Percentiles rank a stretch among this genome's conserved stretches.
Conservation (phyloP, 2,888 invertebrate genomes). For the Hedya salicella region DNA sequence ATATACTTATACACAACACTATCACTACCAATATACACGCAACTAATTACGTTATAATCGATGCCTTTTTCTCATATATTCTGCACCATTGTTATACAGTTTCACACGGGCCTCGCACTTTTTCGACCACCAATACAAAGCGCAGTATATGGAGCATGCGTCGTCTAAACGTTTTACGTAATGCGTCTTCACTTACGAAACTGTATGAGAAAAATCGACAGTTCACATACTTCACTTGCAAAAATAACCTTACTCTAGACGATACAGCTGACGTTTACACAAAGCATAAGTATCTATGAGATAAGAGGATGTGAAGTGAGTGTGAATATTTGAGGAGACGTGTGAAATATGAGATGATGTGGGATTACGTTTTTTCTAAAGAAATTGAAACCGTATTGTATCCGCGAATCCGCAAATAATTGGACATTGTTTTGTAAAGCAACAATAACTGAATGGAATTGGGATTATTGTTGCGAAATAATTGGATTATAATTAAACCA, state of each 20-base stretch:
- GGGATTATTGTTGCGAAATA: not conserved
- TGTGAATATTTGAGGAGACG: slow-evolving; percentile 27
- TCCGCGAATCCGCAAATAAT: not conserved
- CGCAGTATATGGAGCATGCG: slow-evolving; percentile 61
- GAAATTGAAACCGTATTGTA: slow-evolving; percentile 16
- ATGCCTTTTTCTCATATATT: slow-evolving; percentile 49
- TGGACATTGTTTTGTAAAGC: slow-evolving; percentile 4
- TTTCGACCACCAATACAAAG: slow-evolving; percentile 58
- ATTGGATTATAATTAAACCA: not conserved
- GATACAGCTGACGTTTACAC: not conserved
- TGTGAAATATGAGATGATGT: slow-evolving; percentile 35
- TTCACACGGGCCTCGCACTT: slow-evolving; percentile 57
- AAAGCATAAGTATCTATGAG: not conserved
- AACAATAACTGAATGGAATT: not conserved
- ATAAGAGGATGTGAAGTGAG: not conserved
- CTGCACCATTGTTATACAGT: slow-evolving; percentile 43
- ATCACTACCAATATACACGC: slow-evolving; percentile 10
- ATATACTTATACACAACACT: no score
- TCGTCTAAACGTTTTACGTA: slow-evolving; percentile 61
- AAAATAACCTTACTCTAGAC: not conserved
- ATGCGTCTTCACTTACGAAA: slow-evolving; percentile 56
- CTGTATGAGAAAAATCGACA: slow-evolving; percentile 34
- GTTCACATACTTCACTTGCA: not conserved
- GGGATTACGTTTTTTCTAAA: slow-evolving; percentile 24
- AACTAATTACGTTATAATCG: slow-evolving; percentile 44